phyloP scores from a whole-genome alignment of 1,140 invertebrate species.

The Lucilia cuprina region DNA sequence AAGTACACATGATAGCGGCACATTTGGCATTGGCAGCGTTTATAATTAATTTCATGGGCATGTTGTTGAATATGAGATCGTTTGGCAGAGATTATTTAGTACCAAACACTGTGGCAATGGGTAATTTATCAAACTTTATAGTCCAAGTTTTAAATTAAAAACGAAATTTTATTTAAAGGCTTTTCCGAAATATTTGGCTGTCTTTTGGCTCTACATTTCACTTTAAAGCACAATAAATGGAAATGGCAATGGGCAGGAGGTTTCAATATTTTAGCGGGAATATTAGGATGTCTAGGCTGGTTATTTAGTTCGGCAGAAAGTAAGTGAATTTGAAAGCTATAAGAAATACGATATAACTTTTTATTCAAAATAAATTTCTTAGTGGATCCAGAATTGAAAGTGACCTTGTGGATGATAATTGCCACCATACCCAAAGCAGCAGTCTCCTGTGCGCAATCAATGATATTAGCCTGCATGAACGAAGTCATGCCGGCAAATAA shows the following conservation, averaged over 20 bases:
- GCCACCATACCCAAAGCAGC: slow-evolving; percentile 55
- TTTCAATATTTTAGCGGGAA: slow-evolving; percentile 61
- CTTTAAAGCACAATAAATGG: slow-evolving; percentile 56
- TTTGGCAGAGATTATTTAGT: slow-evolving; percentile 61
- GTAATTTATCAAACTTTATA: slow-evolving; percentile 42
- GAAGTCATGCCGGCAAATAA: slow-evolving; percentile 56
- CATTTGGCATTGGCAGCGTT: slow-evolving; percentile 58
- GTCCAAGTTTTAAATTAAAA: neutral
- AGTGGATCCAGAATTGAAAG: slow-evolving; percentile 56
- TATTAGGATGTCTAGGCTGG: slow-evolving; percentile 59
- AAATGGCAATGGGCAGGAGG: slow-evolving; percentile 59
- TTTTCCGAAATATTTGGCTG: slow-evolving; percentile 59
- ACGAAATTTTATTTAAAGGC: slow-evolving; percentile 42
- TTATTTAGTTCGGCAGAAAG: slow-evolving; percentile 42
- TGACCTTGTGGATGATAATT: slow-evolving; percentile 59
- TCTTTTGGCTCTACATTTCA: slow-evolving; percentile 56
- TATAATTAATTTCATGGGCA: slow-evolving; percentile 62
- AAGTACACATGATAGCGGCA: slow-evolving; percentile 55
- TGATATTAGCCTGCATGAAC: slow-evolving; percentile 57
- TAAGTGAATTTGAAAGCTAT: neutral
- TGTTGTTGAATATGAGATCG: slow-evolving; percentile 61
- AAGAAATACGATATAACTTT: slow-evolving; percentile 40
- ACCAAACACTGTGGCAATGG: slow-evolving; percentile 62
- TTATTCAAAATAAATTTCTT: slow-evolving; percentile 11
- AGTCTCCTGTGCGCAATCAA: slow-evolving; percentile 57